A percentile compares a stretch with the other conserved stretches of the same genome.
These are phyloP conservation scores for Papilio polytes DNA, from an alignment of 1,140 invertebrate genomes.

Conservation along the genomic window DNA sequence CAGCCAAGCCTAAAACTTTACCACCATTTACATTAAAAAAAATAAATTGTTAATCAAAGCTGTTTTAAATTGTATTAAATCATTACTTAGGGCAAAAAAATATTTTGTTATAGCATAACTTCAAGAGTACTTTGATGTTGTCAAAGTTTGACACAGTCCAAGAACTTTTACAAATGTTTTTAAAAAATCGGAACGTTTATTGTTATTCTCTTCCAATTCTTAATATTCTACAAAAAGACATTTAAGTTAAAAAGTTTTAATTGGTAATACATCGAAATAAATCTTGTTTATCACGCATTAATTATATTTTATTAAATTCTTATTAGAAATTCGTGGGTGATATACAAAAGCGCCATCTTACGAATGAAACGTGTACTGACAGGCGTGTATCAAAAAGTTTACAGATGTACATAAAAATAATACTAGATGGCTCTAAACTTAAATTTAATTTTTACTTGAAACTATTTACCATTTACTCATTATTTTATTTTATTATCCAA, in stretches of 20 bases:
- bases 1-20: not conserved
- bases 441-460: not conserved
- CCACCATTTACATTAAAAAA: not conserved
- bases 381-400: not conserved
- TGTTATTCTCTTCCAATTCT: too few relatives aligned
- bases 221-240: too few relatives aligned
- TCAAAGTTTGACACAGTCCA: not conserved
- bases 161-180: not conserved
- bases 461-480: too few relatives aligned
- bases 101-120: not conserved
- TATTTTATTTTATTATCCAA: too few relatives aligned
- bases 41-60: not conserved
- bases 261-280: too few relatives aligned
- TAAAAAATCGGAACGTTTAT: too few relatives aligned
- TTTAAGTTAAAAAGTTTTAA: too few relatives aligned
- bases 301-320: too few relatives aligned
- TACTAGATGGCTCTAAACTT: not conserved
- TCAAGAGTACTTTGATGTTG: not conserved
- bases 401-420: not conserved
- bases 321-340: too few relatives aligned
- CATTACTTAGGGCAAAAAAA: not conserved
- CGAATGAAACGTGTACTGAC: not conserved
- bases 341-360: not conserved
- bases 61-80: not conserved
- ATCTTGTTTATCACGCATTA: too few relatives aligned